These are phyloP conservation scores for Brachyhypopomus gauderio DNA, from an alignment of 2,113 vertebrate species.

Conservation along the genomic window DNA sequence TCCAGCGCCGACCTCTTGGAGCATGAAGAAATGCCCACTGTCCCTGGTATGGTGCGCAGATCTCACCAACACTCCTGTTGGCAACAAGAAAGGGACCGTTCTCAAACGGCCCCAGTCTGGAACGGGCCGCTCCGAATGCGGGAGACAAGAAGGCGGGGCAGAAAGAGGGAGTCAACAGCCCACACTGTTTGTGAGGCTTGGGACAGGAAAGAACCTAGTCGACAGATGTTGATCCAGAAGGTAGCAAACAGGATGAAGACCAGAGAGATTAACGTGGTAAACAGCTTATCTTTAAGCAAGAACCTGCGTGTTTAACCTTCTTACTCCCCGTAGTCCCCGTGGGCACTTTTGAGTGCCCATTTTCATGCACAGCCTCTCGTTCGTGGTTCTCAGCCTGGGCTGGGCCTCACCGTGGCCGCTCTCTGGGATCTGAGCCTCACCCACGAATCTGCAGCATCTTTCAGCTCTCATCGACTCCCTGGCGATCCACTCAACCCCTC, in stretches of 20 bases:
- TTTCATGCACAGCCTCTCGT: neutral
- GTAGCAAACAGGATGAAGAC: constrained; percentile 91
- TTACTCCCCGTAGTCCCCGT: constrained; percentile 59
- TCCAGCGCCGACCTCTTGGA: constrained; percentile 24
- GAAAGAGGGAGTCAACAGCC: constrained; percentile 25
- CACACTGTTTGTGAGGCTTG: constrained; percentile 39
- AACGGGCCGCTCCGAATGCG: neutral
- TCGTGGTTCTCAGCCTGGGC: constrained; percentile 19
- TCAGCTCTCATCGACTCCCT: constrained; percentile 31
- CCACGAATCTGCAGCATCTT: constrained; percentile 46
- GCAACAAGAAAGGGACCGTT: constrained; percentile 43
- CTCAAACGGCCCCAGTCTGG: constrained; percentile 3
- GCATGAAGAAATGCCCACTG: constrained; percentile 47
- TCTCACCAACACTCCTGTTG: constrained; percentile 41
- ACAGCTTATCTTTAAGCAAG: constrained; percentile 84
- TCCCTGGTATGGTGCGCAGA: constrained; percentile 41
- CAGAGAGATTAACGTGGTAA: constrained; percentile 89
- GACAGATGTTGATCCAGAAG: constrained; percentile 86
- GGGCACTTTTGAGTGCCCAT: constrained; percentile 1
- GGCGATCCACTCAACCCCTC: constrained; percentile 20
- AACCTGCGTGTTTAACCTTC: constrained; percentile 78
- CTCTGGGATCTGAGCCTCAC: constrained; percentile 49
- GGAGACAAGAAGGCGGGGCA: constrained; percentile 31
- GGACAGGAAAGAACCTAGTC: constrained; percentile 52
- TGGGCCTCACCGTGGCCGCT: constrained; percentile 47